These are phyloP conservation scores for Procambarus virginalis DNA, from an alignment of 1,140 invertebrate species.

Conservation along the genomic window DNA sequence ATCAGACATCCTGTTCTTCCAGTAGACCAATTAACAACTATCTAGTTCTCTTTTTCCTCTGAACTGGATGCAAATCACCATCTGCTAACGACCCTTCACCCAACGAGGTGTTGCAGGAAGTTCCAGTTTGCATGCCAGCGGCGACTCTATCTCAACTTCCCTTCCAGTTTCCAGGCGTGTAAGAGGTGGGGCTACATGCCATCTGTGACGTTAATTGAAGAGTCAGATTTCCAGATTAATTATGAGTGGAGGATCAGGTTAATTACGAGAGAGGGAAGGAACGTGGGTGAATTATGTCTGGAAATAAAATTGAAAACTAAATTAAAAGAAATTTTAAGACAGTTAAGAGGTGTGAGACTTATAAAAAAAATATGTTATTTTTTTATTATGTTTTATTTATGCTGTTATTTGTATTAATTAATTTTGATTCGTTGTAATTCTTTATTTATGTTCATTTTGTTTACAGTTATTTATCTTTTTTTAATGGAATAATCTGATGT, in stretches of 20 bases:
- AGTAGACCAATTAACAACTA: too few relatives aligned
- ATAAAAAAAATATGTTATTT: background rate
- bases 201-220: background rate
- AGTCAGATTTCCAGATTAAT: constrained; percentile 16
- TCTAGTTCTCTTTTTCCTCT: too few relatives aligned
- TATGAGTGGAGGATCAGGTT: background rate
- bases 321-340: background rate
- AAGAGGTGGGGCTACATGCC: background rate
- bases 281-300: background rate
- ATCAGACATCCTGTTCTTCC: too few relatives aligned
- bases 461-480: too few relatives aligned
- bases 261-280: background rate
- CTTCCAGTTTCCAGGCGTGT: constrained; percentile 4
- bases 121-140: background rate
- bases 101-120: too few relatives aligned
- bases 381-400: background rate
- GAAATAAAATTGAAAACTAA: background rate
- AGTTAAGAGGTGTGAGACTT: background rate
- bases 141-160: background rate
- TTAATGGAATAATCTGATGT: too few relatives aligned
- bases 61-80: too few relatives aligned
- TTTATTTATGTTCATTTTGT: background rate
- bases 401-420: background rate
- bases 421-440: background rate
- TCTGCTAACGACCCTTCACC: too few relatives aligned